phyloP scores from a whole-genome alignment of 92 coral and sea anemone genomes.

The Galaxea fascicularis region DNA sequence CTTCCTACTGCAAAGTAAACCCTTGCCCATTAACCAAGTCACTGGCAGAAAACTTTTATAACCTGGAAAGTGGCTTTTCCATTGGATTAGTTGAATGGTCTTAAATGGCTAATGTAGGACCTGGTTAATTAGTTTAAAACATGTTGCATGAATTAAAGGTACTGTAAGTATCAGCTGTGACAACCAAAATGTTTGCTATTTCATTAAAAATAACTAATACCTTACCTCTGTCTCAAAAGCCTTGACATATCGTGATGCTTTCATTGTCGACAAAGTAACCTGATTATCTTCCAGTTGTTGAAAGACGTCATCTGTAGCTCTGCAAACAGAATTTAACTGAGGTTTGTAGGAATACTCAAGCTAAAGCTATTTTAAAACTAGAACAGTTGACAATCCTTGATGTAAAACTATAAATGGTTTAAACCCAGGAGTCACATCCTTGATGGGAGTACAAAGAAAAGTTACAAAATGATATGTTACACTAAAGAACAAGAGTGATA shows the following conservation, averaged over 20 bases:
- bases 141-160: background rate
- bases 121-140: no score
- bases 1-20: no score
- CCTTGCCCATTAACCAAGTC: no score
- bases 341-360: background rate
- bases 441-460: no score
- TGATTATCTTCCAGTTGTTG: constrained; percentile 97
- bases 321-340: constrained; percentile 1
- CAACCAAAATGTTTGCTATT: background rate
- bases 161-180: background rate
- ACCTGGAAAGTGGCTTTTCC: no score
- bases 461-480: no score
- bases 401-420: no score
- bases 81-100: no score
- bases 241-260: constrained; percentile 97
- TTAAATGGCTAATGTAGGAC: no score
- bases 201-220: background rate
- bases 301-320: constrained; percentile 97
- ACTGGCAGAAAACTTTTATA: no score
- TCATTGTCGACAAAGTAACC: constrained; percentile 98
- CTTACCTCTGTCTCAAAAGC: constrained; percentile 96
- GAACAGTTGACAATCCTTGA: background rate
- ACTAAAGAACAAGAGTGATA: no score
- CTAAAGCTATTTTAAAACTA: background rate
- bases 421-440: no score